These are phyloP conservation scores for Timema cristinae DNA, from an alignment of 2,888 invertebrate species.

Conservation along the genomic window DNA sequence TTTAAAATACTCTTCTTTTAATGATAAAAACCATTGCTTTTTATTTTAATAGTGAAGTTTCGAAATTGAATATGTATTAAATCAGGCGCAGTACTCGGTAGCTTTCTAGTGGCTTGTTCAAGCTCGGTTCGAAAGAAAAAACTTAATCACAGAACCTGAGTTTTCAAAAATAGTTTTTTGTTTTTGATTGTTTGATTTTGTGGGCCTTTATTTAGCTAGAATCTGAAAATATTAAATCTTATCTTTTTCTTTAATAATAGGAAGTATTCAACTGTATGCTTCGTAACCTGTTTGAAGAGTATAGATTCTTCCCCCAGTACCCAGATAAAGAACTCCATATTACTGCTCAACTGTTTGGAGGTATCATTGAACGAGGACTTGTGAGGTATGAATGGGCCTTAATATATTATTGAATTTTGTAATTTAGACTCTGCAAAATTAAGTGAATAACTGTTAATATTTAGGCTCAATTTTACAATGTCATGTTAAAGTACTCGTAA, in stretches of 20 bases:
- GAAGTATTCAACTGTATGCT: constrained; percentile 93
- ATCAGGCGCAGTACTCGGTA: no score
- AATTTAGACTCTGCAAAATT: not conserved
- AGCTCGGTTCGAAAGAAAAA: no score
- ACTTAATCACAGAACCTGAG: no score
- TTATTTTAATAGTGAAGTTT: no score
- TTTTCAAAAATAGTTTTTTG: no score
- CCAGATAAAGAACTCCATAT: constrained; percentile 97
- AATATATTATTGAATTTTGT: constrained; percentile 25
- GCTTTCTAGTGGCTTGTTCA: no score
- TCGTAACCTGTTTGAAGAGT: constrained; percentile 96
- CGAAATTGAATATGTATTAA: no score
- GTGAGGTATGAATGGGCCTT: constrained; percentile 57
- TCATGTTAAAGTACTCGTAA: not conserved
- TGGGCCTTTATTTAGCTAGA: no score
- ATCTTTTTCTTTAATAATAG: constrained; percentile 32
- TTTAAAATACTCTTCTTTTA: no score
- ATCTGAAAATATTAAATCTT: no score
- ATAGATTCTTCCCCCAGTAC: constrained; percentile 97
- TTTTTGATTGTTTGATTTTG: no score
- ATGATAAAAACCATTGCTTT: no score
- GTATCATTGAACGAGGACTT: constrained; percentile 91
- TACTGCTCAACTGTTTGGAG: constrained; percentile 96
- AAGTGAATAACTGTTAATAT: not conserved
- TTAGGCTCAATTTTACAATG: not conserved